Conservation (phyloP, 1,140 invertebrate species). For the Drosophila aff. region DNA sequence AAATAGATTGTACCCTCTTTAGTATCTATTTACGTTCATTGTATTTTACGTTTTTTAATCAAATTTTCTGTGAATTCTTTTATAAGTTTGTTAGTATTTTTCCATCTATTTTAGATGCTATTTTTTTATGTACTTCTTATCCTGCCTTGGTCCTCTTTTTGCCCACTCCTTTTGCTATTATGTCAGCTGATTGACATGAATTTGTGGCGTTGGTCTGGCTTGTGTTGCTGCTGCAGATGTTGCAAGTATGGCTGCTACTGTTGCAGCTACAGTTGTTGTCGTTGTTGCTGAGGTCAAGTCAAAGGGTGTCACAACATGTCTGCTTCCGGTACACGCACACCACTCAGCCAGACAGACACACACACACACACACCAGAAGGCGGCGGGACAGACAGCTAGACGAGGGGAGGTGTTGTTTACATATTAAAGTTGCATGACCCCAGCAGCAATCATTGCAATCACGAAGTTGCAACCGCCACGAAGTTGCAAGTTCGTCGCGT, state of each 20-base stretch:
- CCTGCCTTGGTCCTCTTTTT: neutral
- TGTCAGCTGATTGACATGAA: constrained; percentile 43
- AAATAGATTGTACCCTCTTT: neutral
- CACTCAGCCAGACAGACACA: constrained; percentile 30
- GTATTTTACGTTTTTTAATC: neutral
- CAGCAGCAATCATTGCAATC: constrained; percentile 60
- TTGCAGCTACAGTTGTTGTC: neutral
- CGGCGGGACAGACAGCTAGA: constrained; percentile 38
- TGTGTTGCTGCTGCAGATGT: constrained; percentile 16
- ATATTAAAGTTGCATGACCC: constrained; percentile 83
- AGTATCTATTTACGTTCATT: neutral
- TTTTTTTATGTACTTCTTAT: neutral
- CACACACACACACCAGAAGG: constrained; percentile 17
- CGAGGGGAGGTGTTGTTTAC: constrained; percentile 74
- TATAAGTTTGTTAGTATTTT: neutral
- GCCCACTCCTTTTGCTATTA: constrained; percentile 5
- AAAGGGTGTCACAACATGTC: constrained; percentile 83
- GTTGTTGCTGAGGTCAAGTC: constrained; percentile 73
- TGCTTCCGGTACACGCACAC: constrained; percentile 75
- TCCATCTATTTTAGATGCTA: neutral
- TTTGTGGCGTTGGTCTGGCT: constrained; percentile 34
- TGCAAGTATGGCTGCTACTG: constrained; percentile 14
- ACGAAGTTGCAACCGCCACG: constrained; percentile 56
- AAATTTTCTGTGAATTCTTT: neutral
- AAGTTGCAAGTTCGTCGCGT: constrained; percentile 38